A percentile compares a stretch with the other conserved stretches of the same genome.
Conservation (phyloP, 2,888 invertebrate genomes). For the Leistus spinibarbis region DNA sequence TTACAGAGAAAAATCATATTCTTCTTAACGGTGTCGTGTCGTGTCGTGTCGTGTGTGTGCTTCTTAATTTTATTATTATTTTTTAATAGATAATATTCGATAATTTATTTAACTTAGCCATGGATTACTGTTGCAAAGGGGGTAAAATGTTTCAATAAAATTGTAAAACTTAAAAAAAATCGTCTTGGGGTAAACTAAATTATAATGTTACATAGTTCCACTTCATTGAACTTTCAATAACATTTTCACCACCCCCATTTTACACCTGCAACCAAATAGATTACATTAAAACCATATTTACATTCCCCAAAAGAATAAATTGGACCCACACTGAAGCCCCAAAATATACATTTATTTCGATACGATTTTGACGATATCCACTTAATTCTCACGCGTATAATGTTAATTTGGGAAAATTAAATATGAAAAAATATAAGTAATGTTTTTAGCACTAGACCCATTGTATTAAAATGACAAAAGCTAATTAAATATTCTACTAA, state of each 20-base stretch:
- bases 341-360: too few relatives aligned
- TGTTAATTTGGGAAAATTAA: too few relatives aligned
- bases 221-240: slow-evolving; percentile 47
- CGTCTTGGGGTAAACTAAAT: slow-evolving; percentile 33
- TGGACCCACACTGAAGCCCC: too few relatives aligned
- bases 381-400: too few relatives aligned
- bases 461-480: too few relatives aligned
- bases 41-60: not conserved
- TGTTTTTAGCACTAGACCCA: too few relatives aligned
- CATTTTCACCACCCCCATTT: slow-evolving; percentile 52
- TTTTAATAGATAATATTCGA: slow-evolving; percentile 22
- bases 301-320: too few relatives aligned
- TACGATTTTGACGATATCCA: too few relatives aligned
- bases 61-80: not conserved
- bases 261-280: slow-evolving; percentile 49
- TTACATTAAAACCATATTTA: not conserved
- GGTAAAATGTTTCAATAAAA: slow-evolving; percentile 33
- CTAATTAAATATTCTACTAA: too few relatives aligned
- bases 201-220: slow-evolving; percentile 37
- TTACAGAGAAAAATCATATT: slow-evolving; percentile 9
- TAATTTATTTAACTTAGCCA: slow-evolving; percentile 33
- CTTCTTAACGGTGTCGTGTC: not conserved
- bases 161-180: slow-evolving; percentile 36
- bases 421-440: too few relatives aligned
- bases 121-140: slow-evolving; percentile 22